Evolutionary conservation across 2,113 vertebrate genomes (phyloP).

Genomic region (Crypturellus undulatus): DNA sequence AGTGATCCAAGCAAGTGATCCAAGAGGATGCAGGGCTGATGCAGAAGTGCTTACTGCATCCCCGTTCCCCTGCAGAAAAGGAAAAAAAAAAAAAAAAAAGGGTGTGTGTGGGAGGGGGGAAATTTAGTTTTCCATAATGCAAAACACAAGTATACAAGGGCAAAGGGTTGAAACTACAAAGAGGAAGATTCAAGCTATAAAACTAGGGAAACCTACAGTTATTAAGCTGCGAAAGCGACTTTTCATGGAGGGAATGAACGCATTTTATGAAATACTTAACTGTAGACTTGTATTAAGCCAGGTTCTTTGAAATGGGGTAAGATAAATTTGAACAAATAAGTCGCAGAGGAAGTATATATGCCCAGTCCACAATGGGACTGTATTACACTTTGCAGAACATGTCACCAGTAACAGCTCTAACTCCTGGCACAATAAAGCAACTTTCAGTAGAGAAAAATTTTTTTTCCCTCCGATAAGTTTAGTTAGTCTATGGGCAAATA

Average conservation of each 20-base stretch:
- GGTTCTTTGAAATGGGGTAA: neutral
- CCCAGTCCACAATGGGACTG: slow-evolving; percentile 1
- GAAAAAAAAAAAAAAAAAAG: neutral
- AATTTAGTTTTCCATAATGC: neutral
- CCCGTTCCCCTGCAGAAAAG: too few species aligned
- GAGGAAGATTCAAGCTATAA: neutral
- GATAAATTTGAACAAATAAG: neutral
- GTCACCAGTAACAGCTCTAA: neutral
- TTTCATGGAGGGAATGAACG: neutral
- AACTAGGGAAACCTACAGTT: neutral
- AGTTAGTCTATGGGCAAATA: neutral
- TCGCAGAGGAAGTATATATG: neutral
- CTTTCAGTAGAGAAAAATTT: neutral
- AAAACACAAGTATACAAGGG: neutral
- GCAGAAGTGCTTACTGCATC: neutral
- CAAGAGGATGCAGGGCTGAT: neutral
- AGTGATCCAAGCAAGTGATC: neutral
- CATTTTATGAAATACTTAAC: neutral
- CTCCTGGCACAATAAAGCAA: neutral
- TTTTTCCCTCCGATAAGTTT: neutral
- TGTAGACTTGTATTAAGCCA: neutral
- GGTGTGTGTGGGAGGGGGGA: too few species aligned
- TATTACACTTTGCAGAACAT: neutral
- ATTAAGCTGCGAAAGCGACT: neutral
- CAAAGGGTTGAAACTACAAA: neutral